Base-by-base conservation (phyloP, 2,113 vertebrate genomes). In the Origma solitaria region DNA sequence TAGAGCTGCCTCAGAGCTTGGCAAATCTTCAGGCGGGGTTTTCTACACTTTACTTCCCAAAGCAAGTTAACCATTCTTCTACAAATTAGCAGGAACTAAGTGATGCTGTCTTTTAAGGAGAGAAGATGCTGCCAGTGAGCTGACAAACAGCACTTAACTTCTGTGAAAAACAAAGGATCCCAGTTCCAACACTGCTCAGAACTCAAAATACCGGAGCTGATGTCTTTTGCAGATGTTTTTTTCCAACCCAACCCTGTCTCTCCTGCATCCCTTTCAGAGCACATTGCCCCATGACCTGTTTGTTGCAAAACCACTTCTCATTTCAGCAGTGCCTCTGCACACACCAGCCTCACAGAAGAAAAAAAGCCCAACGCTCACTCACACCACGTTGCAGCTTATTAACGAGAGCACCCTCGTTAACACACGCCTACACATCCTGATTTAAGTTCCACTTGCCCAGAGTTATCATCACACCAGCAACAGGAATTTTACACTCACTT, bases 401-500 rank as follows among this genome's bases (percentile, higher is more conserved):
- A 94, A 86, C 0, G 18, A 76, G 45, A 65, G 24, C 0, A 0
- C 14, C 38, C 56, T 90, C 64, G 54, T 91, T 91, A 95, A 53
- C 65, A 72, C 80, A 66, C 1, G 1, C 92, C 87, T 30, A 77
- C 54, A 13, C 17, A 9, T 2, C 42, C 60, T 7, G 42, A 21
- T 33, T 51, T n/a, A 10, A 44, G 25, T 33, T 70, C 54, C 62
- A 65, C 66, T 18, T 15, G 23, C 66, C 77, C 44, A 27, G 4
- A 82, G 60, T 76, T 40, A 79, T 4, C 44, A 62, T 12, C 73
- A 42, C 53, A 72, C 13, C 40, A 75, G 71, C 81, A 80, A 28
- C 15, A 17, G 8, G 3, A 17, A 80, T 25, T 44, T 37, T 30
- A 45, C 62, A 95, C 98, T 98, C 88, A 98, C 98, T 97, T 99